Percentiles rank a stretch among this genome's conserved stretches.
phyloP scores from a whole-genome alignment of 2,888 invertebrate species.

The Hymenopus coronatus region DNA sequence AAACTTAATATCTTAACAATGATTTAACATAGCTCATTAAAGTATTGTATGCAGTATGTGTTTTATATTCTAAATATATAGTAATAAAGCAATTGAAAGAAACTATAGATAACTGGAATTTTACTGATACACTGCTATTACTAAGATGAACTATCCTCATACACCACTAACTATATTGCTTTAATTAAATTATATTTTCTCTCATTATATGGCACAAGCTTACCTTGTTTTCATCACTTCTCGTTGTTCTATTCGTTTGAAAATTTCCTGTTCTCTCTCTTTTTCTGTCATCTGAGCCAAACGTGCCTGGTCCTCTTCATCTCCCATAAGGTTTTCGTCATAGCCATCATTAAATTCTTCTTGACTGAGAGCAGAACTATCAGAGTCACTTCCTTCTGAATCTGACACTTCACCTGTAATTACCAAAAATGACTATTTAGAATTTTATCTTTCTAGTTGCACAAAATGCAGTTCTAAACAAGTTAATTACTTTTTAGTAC shows the following conservation, averaged over 20 bases:
- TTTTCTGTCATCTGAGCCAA: slow-evolving; percentile 93
- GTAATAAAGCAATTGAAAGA: no score
- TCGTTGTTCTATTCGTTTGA: slow-evolving; percentile 91
- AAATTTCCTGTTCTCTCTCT: slow-evolving; percentile 95
- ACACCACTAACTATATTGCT: no score
- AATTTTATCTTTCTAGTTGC: not conserved
- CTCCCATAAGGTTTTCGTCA: slow-evolving; percentile 95
- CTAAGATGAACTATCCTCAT: no score
- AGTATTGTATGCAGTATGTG: no score
- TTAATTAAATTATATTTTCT: no score
- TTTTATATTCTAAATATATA: no score
- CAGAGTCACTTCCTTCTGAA: slow-evolving; percentile 58
- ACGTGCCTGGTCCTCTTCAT: slow-evolving; percentile 88
- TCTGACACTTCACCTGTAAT: slow-evolving; percentile 76
- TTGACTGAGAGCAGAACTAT: slow-evolving; percentile 65
- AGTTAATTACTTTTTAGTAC: not conserved
- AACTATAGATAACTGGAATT: no score
- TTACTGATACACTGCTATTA: no score
- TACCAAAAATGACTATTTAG: not conserved
- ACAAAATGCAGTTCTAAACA: not conserved
- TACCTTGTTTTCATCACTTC: slow-evolving; percentile 88
- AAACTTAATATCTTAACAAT: no score
- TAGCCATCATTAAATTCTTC: slow-evolving; percentile 95
- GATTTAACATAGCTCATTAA: no score
- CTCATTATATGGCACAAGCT: not conserved